These are phyloP conservation scores for Apomyelois bistriatella DNA, from an alignment of 2,888 invertebrate species.

Conservation along the genomic window DNA sequence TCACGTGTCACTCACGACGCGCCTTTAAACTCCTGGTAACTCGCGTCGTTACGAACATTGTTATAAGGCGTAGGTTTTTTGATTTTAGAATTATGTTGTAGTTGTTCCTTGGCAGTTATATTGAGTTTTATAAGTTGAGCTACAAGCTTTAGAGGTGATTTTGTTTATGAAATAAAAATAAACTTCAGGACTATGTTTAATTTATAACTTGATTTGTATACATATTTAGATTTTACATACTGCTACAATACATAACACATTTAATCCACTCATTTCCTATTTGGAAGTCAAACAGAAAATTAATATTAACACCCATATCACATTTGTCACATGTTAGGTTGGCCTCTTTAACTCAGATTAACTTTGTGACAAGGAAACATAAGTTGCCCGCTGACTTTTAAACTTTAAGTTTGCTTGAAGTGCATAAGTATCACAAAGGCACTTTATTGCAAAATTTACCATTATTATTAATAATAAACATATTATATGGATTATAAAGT, in stretches of 20 bases:
- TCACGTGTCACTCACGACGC: conserved; percentile 31
- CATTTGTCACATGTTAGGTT: too few species aligned
- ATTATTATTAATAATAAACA: too few species aligned
- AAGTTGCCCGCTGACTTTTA: not conserved
- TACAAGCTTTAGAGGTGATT: conserved; percentile 1
- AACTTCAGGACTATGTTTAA: not conserved
- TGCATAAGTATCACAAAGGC: too few species aligned
- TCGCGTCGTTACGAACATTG: conserved; percentile 21
- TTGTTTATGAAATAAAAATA: conserved; percentile 15
- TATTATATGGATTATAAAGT: too few species aligned
- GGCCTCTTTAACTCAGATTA: too few species aligned
- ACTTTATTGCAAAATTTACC: too few species aligned
- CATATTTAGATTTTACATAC: not conserved
- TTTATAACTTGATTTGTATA: too few species aligned
- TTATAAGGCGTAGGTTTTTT: conserved; percentile 20
- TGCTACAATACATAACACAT: not conserved
- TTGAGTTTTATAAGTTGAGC: conserved; percentile 4
- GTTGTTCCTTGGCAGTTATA: conserved; percentile 5
- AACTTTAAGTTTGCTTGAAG: too few species aligned
- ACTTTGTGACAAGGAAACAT: not conserved
- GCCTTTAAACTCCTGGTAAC: conserved; percentile 35
- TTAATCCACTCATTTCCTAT: too few species aligned
- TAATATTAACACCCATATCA: too few species aligned
- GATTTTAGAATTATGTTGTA: not conserved
- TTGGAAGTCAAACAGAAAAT: too few species aligned